These are phyloP conservation scores for Ferdinandea cuprea DNA, from an alignment of 2,888 invertebrate genomes.

Conservation along the genomic window DNA sequence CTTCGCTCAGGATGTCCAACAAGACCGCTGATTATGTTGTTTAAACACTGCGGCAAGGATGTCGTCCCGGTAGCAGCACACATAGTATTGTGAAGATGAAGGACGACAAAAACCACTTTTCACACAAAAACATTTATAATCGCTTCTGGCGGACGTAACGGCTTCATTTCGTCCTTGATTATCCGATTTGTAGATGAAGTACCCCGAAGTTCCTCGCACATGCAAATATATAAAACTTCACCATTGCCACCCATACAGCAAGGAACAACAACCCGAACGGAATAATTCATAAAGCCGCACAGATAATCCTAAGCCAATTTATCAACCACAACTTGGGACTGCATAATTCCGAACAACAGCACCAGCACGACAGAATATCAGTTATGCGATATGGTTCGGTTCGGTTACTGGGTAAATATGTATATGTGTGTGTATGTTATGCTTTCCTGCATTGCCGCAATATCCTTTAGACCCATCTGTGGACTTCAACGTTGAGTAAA, in stretches of 20 bases:
- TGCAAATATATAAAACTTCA: neutral
- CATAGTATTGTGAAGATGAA: constrained; percentile 21
- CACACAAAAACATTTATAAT: constrained; percentile 68
- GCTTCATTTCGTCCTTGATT: constrained; percentile 56
- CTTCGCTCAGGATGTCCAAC: constrained; percentile 33
- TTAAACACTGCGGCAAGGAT: constrained; percentile 51
- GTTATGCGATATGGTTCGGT: constrained; percentile 48
- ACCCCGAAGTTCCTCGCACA: neutral
- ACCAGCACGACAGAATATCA: constrained; percentile 17
- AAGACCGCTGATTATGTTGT: constrained; percentile 69
- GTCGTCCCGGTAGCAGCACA: constrained; percentile 1
- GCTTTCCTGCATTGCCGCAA: constrained; percentile 22
- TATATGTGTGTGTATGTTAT: no score
- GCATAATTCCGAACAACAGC: constrained; percentile 63
- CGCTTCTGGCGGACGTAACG: constrained; percentile 53
- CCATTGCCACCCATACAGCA: constrained; percentile 1
- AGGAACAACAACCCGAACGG: constrained; percentile 50
- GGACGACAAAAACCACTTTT: constrained; percentile 65
- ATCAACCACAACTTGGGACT: constrained; percentile 71
- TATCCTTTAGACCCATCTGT: constrained; percentile 51
- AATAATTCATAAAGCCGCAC: constrained; percentile 73
- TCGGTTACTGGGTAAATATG: constrained; percentile 47
- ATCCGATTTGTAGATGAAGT: constrained; percentile 56
- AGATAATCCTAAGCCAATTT: constrained; percentile 74
- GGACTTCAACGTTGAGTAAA: constrained; percentile 10